These are phyloP conservation scores for Rhagologus leucostigma DNA, from an alignment of 2,113 vertebrate genomes.

Conservation along the genomic window DNA sequence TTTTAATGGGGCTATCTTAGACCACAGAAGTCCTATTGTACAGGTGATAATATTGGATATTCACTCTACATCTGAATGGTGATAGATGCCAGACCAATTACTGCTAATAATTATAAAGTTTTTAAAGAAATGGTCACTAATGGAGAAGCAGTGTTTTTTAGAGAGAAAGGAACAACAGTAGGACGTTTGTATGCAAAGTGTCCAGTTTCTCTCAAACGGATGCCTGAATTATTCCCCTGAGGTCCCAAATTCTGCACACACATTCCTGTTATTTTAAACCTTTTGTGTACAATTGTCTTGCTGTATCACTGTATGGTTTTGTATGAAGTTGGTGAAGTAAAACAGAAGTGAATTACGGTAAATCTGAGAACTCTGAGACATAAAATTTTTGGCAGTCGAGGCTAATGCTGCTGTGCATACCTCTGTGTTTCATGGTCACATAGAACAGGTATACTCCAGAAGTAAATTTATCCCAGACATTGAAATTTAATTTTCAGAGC, in stretches of 20 bases:
- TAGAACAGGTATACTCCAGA: not conserved
- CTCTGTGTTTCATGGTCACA: not conserved
- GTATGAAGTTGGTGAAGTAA: not conserved
- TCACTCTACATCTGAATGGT: not conserved
- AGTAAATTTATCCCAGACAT: not conserved
- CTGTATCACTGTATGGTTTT: not conserved
- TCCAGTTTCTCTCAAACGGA: constrained; percentile 19
- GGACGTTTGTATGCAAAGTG: constrained; percentile 11
- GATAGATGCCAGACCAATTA: not conserved
- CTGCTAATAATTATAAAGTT: not conserved
- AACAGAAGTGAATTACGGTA: not conserved
- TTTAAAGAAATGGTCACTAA: not conserved
- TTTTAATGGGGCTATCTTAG: not conserved
- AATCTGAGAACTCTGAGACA: not conserved
- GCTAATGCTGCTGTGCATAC: not conserved
- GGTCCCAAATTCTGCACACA: not conserved
- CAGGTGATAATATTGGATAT: not conserved
- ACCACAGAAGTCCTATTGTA: not conserved
- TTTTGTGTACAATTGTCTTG: not conserved
- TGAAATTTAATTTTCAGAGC: not conserved
- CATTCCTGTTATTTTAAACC: not conserved
- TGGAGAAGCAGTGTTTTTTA: not conserved
- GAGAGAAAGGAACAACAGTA: not conserved
- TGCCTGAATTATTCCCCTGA: not conserved
- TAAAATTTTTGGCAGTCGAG: not conserved